phyloP scores from a whole-genome alignment of 2,113 vertebrate genomes.

The Phoenicopterus ruber region DNA sequence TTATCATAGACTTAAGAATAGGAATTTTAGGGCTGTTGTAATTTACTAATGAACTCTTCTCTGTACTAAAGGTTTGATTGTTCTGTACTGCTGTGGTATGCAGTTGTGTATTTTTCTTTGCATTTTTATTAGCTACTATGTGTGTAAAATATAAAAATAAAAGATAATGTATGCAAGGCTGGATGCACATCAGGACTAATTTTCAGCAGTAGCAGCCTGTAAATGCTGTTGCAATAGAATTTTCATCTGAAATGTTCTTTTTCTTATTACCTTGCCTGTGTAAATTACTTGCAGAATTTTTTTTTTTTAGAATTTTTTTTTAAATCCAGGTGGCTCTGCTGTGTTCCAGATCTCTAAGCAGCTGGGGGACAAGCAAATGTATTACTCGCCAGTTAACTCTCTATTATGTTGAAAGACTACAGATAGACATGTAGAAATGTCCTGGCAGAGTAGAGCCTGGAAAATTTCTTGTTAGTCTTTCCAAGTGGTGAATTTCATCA shows the following conservation, averaged over 20 bases:
- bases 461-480: neutral
- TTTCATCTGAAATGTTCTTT: neutral
- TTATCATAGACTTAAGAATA: neutral
- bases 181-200: neutral
- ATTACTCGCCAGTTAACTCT: neutral
- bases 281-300: neutral
- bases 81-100: neutral
- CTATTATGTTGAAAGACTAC: neutral
- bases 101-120: neutral
- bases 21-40: neutral
- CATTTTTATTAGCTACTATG: neutral
- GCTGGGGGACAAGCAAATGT: neutral
- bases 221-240: neutral
- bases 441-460: neutral
- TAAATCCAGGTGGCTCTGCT: neutral
- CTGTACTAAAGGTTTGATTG: neutral
- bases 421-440: neutral
- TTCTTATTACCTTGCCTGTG: neutral
- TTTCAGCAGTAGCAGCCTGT: neutral
- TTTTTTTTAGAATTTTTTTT: neutral
- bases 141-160: neutral
- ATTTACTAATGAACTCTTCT: neutral
- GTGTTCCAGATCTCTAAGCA: neutral
- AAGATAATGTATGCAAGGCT: neutral
- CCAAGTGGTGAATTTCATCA: neutral